Evolutionary conservation across 2,113 vertebrate species (phyloP), one percentile per base, ranked within the genome.

Genomic region (Microtus oregoni): DNA sequence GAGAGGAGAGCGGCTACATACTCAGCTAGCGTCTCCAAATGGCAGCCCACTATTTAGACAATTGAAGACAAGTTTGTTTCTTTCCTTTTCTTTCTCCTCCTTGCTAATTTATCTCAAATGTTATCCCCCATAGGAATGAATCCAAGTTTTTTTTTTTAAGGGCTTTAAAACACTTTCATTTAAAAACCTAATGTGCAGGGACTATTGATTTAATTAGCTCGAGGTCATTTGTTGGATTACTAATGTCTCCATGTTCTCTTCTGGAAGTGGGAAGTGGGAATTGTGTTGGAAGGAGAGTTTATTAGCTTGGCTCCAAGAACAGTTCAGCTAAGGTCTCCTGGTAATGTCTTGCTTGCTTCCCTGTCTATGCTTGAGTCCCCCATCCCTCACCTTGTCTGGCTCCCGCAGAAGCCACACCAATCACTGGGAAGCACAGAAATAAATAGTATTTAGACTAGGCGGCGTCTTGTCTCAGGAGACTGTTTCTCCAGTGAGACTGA

Each of bases 201-300:
- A 89, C 97, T 98, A 97, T 98, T 98, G 98, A 98, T 98, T 98
- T 98, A 98, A 98, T 98, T 98, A 98, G 97, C 97, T 89, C 0
- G 68, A 98, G 97, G 96, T 97, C 95, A 92, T 97, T 97, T 97
- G 77, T 97, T 95, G 96, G 95, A 96, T 96, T 77, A 78, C 82
- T 65, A 61, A 76, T 8, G 68, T 58, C 97, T 96, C 92, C 50
- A 47, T 79, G 96, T 97, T 91, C 95, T 70, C 70, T 94, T 81
- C 50, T 35, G 73, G 90, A 95, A 95, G 97, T 75, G 77, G 94
- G 79, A 73, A 82, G 94, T 88, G 93, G 96, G 97, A 55, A 22
- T 82, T 90, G 14, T 6, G 28, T 87, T 44, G 76, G 89, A 68
- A n/a, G 89, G 58, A 85, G 55, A 55, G 41, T 24, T 75, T 24